A percentile compares a stretch with the other conserved stretches of the same genome.
These are phyloP conservation scores for Perodicticus potto DNA, from an alignment of 2,797 vertebrate species.

Conservation along the genomic window DNA sequence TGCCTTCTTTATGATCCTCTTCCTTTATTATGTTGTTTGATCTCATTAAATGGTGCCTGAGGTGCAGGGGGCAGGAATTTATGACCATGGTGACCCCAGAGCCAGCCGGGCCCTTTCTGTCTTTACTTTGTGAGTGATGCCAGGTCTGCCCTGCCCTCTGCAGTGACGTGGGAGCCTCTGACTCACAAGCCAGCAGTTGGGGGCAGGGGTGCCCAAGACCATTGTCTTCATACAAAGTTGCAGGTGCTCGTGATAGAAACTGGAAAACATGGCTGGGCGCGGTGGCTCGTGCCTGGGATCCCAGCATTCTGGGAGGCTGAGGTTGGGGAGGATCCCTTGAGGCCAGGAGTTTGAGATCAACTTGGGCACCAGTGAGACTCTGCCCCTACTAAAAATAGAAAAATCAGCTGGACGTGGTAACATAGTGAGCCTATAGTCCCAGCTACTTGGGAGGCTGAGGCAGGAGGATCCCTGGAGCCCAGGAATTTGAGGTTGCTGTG, in stretches of 20 bases:
- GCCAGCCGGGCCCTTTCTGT: background rate
- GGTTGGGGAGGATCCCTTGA: background rate
- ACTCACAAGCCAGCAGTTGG: background rate
- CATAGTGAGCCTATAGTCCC: no score
- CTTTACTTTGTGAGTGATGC: background rate
- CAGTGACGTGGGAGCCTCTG: background rate
- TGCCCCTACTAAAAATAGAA: background rate
- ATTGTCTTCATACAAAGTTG: background rate
- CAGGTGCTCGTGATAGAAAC: fast-evolving
- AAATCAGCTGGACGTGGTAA: no score
- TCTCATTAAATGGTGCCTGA: no score
- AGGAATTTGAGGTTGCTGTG: background rate
- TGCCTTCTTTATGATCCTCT: background rate
- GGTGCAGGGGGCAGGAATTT: background rate
- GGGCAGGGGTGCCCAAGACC: background rate
- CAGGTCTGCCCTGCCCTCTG: background rate
- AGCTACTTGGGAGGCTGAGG: no score
- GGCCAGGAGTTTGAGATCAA: background rate
- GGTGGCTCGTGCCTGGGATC: background rate
- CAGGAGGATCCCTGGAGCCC: background rate
- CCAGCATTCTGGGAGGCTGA: background rate
- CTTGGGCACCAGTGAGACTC: background rate
- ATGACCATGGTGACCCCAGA: background rate
- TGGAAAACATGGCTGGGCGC: fast-evolving
- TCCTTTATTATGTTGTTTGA: background rate